Evolutionary conservation across 2,888 invertebrate species (phyloP), one percentile per base, ranked within the genome.

Genomic region (Pediacus dermestoides): DNA sequence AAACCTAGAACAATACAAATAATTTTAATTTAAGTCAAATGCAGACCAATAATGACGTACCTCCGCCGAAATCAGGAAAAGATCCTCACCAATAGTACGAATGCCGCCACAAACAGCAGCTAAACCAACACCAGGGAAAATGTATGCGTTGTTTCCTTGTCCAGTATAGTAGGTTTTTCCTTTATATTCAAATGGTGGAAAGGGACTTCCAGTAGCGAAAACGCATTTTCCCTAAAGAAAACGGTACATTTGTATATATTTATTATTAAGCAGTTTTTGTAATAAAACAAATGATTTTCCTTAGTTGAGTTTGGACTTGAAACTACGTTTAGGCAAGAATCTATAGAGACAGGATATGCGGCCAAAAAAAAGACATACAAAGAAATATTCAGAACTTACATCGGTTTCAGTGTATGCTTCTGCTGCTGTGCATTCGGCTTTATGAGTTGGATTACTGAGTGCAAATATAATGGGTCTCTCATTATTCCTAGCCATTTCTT

Each of bases 341-440:
- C n/a, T n/a, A n/a, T n/a, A n/a, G n/a, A n/a, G n/a, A n/a, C n/a
- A n/a, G n/a, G n/a, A n/a, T n/a, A n/a, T n/a, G n/a, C n/a, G n/a
- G n/a, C n/a, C n/a, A n/a, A 40, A 11, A 13, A 16, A 21, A 34
- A 31, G 11, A 8, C 12, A 9, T 25, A 25, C 25, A 34, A 21
- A 30, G 16, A 21, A 18, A 18, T 30, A 31, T 30, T 23, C 8
- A 4, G 7, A 18, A 63, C 73, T 70, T 61, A 90, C 92, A 46
- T 90, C 80, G 1, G 96, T 94, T 60, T 84, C 71, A 23, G 69
- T 77, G 71, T 96, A 99, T 2, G 96, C 97, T 58, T 92, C 80
- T 68, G 94, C 91, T n/a, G 99, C 99, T n/a, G 99, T 97, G 66
- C 99, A 99, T 72, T 99, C 99, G 0, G 99, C 94, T 74, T 95